Conservation (phyloP, 2,113 vertebrate species). For the Sigmodon hispidus region DNA sequence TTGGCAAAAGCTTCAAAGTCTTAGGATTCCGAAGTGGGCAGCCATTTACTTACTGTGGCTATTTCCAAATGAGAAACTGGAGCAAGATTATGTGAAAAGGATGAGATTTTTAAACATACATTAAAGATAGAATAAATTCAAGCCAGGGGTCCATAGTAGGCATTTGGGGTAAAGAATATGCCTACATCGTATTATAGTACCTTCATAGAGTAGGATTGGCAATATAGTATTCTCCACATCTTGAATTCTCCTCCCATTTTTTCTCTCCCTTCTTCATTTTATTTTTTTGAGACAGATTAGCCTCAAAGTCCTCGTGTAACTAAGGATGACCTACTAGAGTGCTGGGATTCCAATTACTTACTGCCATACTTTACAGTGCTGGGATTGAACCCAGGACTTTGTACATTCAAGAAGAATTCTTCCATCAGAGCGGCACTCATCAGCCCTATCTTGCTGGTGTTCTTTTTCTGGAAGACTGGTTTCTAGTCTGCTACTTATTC, state of each 20-base stretch:
- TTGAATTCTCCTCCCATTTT: background rate
- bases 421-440: too few relatives aligned
- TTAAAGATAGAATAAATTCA: slow-evolving; percentile 23
- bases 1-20: slow-evolving; percentile 29
- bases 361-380: background rate
- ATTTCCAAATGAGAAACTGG: background rate
- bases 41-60: background rate
- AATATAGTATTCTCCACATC: background rate
- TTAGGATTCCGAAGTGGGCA: background rate
- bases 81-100: background rate
- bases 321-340: background rate
- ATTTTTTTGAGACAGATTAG: background rate
- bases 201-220: background rate
- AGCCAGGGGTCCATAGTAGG: background rate
- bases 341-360: background rate
- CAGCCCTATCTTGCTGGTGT: background rate
- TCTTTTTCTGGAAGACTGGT: background rate
- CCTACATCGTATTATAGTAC: background rate
- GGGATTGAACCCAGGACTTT: background rate
- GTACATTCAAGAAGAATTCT: background rate
- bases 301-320: background rate
- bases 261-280: background rate
- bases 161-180: background rate
- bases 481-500: background rate
- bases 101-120: background rate